A percentile compares a stretch with the other conserved stretches of the same genome.
phyloP scores from a whole-genome alignment of 2,797 vertebrate species.

The Lutjanus argentimaculatus region DNA sequence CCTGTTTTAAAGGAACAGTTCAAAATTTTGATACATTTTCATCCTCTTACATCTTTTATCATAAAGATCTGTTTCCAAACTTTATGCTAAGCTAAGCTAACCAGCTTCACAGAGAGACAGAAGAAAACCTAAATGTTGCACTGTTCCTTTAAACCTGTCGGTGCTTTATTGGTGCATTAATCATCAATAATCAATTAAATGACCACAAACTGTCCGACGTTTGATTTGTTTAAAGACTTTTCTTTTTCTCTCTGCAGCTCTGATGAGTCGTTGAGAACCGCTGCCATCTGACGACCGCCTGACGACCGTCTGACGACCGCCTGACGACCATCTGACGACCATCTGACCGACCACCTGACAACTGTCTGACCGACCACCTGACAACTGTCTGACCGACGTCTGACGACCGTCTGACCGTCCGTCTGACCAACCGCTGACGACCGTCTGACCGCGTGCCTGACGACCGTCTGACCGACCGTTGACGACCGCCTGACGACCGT shows the following conservation, averaged over 20 bases:
- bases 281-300: neutral
- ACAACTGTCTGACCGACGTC: neutral
- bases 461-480: too few species aligned
- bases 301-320: too few species aligned
- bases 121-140: neutral
- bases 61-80: neutral
- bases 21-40: too few species aligned
- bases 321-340: too few species aligned
- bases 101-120: neutral
- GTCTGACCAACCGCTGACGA: too few species aligned
- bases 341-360: too few species aligned
- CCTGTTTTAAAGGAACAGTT: too few species aligned
- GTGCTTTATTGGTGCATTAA: neutral
- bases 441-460: neutral
- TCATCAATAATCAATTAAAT: neutral
- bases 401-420: too few species aligned
- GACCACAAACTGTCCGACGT: neutral
- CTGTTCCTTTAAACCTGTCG: neutral
- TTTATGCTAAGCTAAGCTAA: neutral
- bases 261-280: slow-evolving; percentile 10
- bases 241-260: neutral
- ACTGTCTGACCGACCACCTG: too few species aligned
- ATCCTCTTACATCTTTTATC: too few species aligned
- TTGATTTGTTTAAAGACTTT: neutral
- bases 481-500: too few species aligned